Percentiles rank a stretch among this genome's conserved stretches.
These are phyloP conservation scores for Chunga burmeisteri DNA, from an alignment of 2,113 vertebrate genomes.

Conservation along the genomic window DNA sequence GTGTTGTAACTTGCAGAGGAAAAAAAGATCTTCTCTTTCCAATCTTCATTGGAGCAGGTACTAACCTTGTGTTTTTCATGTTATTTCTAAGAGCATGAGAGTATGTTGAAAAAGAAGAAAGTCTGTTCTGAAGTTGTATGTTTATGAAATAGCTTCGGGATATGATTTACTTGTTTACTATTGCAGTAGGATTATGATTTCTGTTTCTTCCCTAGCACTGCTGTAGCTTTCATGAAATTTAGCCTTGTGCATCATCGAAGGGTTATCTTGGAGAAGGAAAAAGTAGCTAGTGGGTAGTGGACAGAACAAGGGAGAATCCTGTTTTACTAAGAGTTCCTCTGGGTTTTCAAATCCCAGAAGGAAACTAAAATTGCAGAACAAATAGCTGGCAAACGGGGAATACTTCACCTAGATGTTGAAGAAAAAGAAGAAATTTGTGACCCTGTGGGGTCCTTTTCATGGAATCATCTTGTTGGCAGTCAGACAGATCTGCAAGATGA, in stretches of 20 bases:
- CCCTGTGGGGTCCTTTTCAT: background rate
- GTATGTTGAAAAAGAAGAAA: background rate
- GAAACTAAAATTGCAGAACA: background rate
- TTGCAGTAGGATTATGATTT: background rate
- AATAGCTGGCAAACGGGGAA: background rate
- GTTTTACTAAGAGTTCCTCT: background rate
- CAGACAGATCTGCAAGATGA: background rate
- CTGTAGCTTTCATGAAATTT: background rate
- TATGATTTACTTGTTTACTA: background rate
- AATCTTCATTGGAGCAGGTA: background rate
- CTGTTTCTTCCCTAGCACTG: background rate
- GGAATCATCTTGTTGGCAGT: background rate
- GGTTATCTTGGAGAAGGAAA: background rate
- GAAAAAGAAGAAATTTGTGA: background rate
- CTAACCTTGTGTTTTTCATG: background rate
- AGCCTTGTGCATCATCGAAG: background rate
- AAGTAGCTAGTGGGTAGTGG: fast-evolving
- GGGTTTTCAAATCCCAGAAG: background rate
- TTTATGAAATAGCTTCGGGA: background rate
- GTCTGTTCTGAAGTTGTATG: background rate
- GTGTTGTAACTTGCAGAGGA: background rate
- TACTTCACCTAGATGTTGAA: background rate
- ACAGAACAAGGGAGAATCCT: background rate
- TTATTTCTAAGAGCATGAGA: background rate
- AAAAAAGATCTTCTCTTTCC: background rate